Evolutionary conservation across 2,888 invertebrate species (phyloP), one percentile per base, ranked within the genome.

Genomic region (Drosophila meridiana): DNA sequence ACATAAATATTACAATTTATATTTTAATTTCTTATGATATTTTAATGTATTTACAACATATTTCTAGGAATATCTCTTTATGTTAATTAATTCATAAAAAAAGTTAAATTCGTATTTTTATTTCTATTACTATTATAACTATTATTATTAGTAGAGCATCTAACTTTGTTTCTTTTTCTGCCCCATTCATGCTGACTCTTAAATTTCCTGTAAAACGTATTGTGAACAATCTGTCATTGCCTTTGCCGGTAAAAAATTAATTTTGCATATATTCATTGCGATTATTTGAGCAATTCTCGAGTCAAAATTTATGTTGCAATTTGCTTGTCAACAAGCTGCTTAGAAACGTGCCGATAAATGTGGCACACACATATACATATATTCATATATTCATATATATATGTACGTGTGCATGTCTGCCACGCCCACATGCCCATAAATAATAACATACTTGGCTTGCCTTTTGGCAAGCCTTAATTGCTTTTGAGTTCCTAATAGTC

Each of bases 241-340:
- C 20, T 34, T 50, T 20, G n/a, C n/a, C 32, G 50, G 2, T 42
- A 6, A 59, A 62, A 70, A 64, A 67, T 65, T 38, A 69, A 75
- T 61, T 80, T 63, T 34, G 9, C 60, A 70, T 65, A 66, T 64
- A 59, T 71, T 64, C 34, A 69, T 57, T 38, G 69, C 52, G 42
- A 82, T 67, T 52, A 79, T 62, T 77, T 73, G 26, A 55, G 56
- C 63, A 67, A 38, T 55, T 43, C 26, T 45, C 62, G 61, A 55
- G 72, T 14, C 53, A 36, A 69, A 74, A 74, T 78, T 81, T 69
- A 78, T 80, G 75, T 61, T 58, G 47, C 73, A 79, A 68, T 82
- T 76, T 57, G 65, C 67, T 69, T 82, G 82, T 82, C 82, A 81
- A 79, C 81, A 81, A 74, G 79, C 81, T 79, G 82, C 80, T 76